Evolutionary conservation across 2,113 vertebrate genomes (phyloP).

Genomic region (Motacilla tschutschensis): DNA sequence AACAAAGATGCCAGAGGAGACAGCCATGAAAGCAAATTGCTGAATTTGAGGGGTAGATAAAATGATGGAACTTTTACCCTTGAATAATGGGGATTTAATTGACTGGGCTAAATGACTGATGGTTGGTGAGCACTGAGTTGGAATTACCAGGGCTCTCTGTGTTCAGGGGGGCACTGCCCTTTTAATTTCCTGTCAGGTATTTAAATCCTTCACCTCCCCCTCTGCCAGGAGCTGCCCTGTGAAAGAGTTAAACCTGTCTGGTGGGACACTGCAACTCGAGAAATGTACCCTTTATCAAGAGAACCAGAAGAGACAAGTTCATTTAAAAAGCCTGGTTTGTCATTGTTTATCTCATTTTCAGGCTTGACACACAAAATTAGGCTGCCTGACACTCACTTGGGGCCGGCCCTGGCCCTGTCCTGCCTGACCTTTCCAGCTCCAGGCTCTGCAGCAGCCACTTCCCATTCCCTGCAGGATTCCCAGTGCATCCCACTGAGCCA

Average conservation of each 20-base stretch:
- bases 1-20: not conserved
- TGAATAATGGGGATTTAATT: slow-evolving; percentile 36
- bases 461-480: not conserved
- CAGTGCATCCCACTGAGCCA: not conserved
- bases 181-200: slow-evolving; percentile 53
- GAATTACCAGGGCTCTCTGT: slow-evolving; percentile 15
- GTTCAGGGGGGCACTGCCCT: slow-evolving; percentile 19
- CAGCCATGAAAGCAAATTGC: not conserved
- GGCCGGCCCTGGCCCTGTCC: slow-evolving; percentile 62
- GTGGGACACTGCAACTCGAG: slow-evolving; percentile 39
- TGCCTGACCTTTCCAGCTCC: slow-evolving; percentile 66
- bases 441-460: not conserved
- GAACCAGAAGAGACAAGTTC: slow-evolving; percentile 89
- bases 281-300: slow-evolving; percentile 67
- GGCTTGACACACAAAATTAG: slow-evolving; percentile 83
- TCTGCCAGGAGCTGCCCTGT: not conserved
- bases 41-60: not conserved
- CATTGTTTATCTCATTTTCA: slow-evolving; percentile 87
- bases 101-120: slow-evolving; percentile 40
- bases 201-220: slow-evolving; percentile 22
- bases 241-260: slow-evolving; percentile 72
- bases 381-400: slow-evolving; percentile 71
- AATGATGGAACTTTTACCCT: slow-evolving; percentile 4
- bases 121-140: slow-evolving; percentile 27
- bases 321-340: slow-evolving; percentile 83